phyloP scores from a whole-genome alignment of 2,888 invertebrate genomes.

The Euspilapteryx auroguttella region DNA sequence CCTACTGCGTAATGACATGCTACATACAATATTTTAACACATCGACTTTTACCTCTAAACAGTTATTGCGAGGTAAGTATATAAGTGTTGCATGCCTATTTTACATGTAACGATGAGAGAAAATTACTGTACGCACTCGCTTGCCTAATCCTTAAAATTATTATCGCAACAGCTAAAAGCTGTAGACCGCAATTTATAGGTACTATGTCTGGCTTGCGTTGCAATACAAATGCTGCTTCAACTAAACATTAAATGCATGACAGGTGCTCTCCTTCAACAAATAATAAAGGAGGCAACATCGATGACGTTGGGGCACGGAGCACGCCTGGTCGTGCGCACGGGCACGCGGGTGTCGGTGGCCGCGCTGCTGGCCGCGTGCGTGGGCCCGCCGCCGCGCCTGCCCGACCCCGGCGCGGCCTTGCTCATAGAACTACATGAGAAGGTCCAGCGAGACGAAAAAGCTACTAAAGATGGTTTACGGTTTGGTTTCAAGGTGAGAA shows the following conservation, averaged over 20 bases:
- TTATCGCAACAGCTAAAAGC: too few species aligned
- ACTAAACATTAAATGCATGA: constrained; percentile 5
- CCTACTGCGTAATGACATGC: too few species aligned
- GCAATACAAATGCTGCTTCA: neutral
- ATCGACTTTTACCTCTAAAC: too few species aligned
- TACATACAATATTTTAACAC: too few species aligned
- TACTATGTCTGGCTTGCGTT: neutral
- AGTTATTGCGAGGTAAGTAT: too few species aligned
- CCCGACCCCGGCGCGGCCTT: constrained; percentile 63
- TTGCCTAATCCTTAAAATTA: too few species aligned
- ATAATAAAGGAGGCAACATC: constrained; percentile 53
- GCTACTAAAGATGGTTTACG: constrained; percentile 29
- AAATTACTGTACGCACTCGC: too few species aligned
- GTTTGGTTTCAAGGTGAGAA: constrained; percentile 47
- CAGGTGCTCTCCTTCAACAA: constrained; percentile 56
- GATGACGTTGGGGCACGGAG: constrained; percentile 17
- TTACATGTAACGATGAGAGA: too few species aligned
- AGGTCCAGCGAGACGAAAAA: constrained; percentile 26
- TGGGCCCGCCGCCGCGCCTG: constrained; percentile 55
- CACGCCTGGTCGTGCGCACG: constrained; percentile 54
- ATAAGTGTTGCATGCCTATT: too few species aligned
- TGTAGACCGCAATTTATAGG: neutral
- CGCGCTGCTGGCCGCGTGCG: constrained; percentile 57
- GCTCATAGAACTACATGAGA: constrained; percentile 57
- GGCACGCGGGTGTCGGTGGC: constrained; percentile 67